Percentiles rank a stretch among this genome's conserved stretches.
Conservation (phyloP, 2,888 invertebrate genomes). For the Cremastobaeus sp. region DNA sequence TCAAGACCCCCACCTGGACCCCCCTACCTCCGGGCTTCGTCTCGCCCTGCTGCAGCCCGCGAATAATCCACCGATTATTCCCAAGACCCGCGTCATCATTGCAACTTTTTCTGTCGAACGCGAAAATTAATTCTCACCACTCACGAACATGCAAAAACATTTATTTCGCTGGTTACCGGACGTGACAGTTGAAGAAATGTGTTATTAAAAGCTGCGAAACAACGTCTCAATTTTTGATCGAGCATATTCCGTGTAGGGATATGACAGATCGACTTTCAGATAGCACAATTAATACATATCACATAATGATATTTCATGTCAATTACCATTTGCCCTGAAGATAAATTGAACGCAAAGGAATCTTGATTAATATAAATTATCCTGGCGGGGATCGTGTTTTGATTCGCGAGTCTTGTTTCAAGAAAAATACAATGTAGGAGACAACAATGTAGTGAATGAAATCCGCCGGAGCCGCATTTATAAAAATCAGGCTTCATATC, state of each 20-base stretch:
- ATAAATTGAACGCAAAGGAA: conserved; percentile 26
- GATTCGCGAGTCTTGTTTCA: neutral
- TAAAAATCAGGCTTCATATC: too few species aligned
- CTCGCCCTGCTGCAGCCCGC: conserved; percentile 7
- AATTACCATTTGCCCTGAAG: conserved; percentile 44
- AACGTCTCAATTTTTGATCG: neutral
- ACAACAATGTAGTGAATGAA: neutral
- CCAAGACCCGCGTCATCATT: conserved; percentile 30
- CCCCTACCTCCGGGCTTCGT: conserved; percentile 22
- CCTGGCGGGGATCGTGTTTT: neutral
- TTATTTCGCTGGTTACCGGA: conserved; percentile 5
- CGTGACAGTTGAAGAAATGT: conserved; percentile 33
- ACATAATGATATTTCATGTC: conserved; percentile 48
- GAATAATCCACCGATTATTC: conserved; percentile 50
- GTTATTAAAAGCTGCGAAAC: conserved; percentile 18
- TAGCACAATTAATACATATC: conserved; percentile 42
- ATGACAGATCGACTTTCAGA: conserved; percentile 47
- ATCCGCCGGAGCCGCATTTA: too few species aligned
- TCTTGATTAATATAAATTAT: conserved; percentile 37
- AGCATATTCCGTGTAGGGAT: neutral
- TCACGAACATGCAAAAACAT: conserved; percentile 53
- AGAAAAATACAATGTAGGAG: neutral
- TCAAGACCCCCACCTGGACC: conserved; percentile 75
- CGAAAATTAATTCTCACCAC: conserved; percentile 49
- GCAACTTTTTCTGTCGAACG: conserved; percentile 45